Base-by-base conservation (phyloP, 2,888 invertebrate genomes). In the Pristionchus fissidentatus region DNA sequence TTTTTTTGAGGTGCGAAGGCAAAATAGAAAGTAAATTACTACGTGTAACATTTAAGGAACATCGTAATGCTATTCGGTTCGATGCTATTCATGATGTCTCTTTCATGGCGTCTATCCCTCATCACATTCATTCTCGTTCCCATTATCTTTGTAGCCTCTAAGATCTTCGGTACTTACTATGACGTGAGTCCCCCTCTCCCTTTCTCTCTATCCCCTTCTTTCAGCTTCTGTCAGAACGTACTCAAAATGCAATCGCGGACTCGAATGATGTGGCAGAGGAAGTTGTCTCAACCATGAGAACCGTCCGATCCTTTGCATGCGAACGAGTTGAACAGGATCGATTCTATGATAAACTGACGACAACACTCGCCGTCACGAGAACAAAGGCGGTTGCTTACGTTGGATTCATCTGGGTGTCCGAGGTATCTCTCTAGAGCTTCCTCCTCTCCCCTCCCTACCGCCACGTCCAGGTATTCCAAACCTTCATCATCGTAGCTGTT, bases 241-340 rank as follows among this genome's bases (percentile, higher is more conserved):
- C 93, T 0, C 93, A 93, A 87, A 92, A 93, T 85, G 90, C 93
- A 7, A 87, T 93, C 38, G 93, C 93, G 5, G 89, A 90, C 32
- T 92, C 93, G 5, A 93, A 93, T 83, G 91, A 93, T 84, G 92
- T 93, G 19, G 93, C 93, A 8, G 93, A 93, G 84, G 93, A 93
- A 85, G 92, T 92, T 5, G 89, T 92, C 32, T 92, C 93, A 13
- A 92, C 93, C 3, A 93, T 93, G 90, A 87, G 93, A 46, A 93
- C 93, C 13, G 93, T 93, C 29, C 90, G 93, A 32, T 93, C 93
- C 41, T 93, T 93, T 88, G 93, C 93, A 62, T 93, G 93, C 84
- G 93, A 93, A 86, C 84, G 85, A 7, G 90, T 90, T 3, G 93
- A 93, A 88, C 87, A 89, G 7, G 85, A 88, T 13, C 84, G 89